These are phyloP conservation scores for Etia nguti DNA, from an alignment of 2,113 vertebrate species.

Conservation along the genomic window DNA sequence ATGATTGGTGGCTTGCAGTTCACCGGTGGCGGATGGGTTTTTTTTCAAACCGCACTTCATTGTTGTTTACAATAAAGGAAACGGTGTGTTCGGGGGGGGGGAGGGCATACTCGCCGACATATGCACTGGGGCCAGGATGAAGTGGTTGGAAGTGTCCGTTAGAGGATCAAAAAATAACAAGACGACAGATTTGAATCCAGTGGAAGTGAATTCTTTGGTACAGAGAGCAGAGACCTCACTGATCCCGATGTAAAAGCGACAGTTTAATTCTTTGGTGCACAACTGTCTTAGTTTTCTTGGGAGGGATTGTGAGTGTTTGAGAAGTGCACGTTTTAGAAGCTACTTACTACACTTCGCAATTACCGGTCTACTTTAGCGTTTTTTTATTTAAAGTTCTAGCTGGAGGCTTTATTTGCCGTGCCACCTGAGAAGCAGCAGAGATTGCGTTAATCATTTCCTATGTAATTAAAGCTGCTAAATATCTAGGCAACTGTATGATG, in stretches of 20 bases:
- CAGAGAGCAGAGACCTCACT: not conserved
- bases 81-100: conserved; percentile 19
- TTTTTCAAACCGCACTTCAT: conserved; percentile 66
- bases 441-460: not conserved
- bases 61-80: conserved; percentile 55
- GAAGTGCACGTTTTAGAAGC: not conserved
- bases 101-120: not conserved
- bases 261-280: not conserved
- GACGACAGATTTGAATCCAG: not conserved
- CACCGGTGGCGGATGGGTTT: conserved; percentile 51
- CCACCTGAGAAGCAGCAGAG: not conserved
- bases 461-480: not conserved
- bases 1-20: conserved; percentile 63
- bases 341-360: not conserved
- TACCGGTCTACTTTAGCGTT: not conserved
- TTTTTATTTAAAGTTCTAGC: not conserved
- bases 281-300: not conserved
- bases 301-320: not conserved
- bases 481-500: not conserved
- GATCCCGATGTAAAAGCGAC: not conserved
- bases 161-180: not conserved
- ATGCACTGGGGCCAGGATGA: not conserved
- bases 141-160: conserved; percentile 31
- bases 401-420: not conserved
- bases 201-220: not conserved